Percentiles rank a stretch among this genome's conserved stretches.
Conservation (phyloP, 2,797 vertebrate genomes). For the Remorina albescens region DNA sequence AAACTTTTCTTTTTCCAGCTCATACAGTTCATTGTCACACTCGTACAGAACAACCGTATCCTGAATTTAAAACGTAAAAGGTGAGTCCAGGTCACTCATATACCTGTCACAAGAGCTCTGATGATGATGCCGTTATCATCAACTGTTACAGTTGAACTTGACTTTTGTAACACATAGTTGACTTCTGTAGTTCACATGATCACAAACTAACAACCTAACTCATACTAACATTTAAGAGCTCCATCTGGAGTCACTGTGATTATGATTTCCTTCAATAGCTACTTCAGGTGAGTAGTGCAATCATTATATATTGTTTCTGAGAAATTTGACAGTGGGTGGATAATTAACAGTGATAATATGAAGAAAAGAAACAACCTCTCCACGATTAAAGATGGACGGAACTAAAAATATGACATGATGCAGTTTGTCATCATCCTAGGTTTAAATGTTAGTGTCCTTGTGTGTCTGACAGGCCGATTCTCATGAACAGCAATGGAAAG, state of each 20-base stretch:
- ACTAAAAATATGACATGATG: no score
- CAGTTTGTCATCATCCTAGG: not conserved
- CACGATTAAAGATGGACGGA: not conserved
- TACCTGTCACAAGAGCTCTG: no score
- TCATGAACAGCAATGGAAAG: conserved; percentile 92
- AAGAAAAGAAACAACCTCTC: not conserved
- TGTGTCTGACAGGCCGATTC: conserved; percentile 85
- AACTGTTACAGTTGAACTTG: no score
- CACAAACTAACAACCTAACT: not conserved
- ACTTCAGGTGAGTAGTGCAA: not conserved
- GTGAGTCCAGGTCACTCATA: conserved; percentile 73
- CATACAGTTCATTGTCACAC: conserved; percentile 95
- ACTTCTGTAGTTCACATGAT: not conserved
- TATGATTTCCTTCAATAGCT: not conserved
- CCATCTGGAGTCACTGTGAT: not conserved
- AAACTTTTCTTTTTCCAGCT: conserved; percentile 81
- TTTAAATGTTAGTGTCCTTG: not conserved
- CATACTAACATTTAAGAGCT: not conserved
- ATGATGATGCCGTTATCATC: no score
- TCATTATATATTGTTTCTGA: not conserved
- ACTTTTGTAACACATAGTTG: no score
- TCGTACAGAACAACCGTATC: conserved; percentile 95
- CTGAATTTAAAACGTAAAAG: conserved; percentile 96
- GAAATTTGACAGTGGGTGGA: not conserved
- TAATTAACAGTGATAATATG: not conserved